Evolutionary conservation across 2,888 invertebrate species (phyloP).

Genomic region (Ichneumon xanthorius): DNA sequence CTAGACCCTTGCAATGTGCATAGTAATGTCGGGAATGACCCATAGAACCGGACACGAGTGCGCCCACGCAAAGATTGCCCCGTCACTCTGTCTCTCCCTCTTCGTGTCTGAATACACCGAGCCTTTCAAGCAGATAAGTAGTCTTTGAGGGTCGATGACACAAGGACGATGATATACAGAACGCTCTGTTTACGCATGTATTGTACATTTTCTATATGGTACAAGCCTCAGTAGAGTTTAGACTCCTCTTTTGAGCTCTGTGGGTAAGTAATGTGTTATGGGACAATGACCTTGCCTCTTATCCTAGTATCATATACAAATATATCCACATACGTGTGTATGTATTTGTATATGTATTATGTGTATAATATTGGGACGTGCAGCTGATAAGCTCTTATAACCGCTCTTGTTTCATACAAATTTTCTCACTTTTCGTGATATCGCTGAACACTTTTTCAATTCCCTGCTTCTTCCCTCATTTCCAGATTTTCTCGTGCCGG

Average conservation of each 20-base stretch:
- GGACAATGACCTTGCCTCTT: background rate
- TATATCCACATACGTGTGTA: background rate
- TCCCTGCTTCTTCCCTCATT: no score
- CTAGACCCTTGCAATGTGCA: slow-evolving; percentile 26
- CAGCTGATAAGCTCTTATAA: no score
- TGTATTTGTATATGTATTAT: no score
- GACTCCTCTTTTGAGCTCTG: background rate
- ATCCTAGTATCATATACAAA: background rate
- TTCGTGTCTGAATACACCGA: slow-evolving; percentile 17
- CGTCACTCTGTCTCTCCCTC: slow-evolving; percentile 24
- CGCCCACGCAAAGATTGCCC: slow-evolving; percentile 49
- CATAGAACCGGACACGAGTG: slow-evolving; percentile 51
- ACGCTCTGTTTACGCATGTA: background rate
- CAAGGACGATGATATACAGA: slow-evolving; percentile 38
- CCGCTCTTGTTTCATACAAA: no score
- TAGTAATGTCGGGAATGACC: slow-evolving; percentile 38
- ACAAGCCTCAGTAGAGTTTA: background rate
- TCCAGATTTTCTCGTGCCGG: no score
- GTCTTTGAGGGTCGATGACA: slow-evolving; percentile 56
- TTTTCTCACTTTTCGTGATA: no score
- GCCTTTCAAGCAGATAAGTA: slow-evolving; percentile 32
- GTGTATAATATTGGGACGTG: no score
- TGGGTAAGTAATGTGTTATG: background rate
- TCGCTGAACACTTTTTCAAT: no score
- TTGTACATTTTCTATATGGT: slow-evolving; percentile 2